Percentiles rank a stretch among this genome's conserved stretches.
Conservation (phyloP, 1,140 invertebrate genomes). For the Heliothis subflexa region DNA sequence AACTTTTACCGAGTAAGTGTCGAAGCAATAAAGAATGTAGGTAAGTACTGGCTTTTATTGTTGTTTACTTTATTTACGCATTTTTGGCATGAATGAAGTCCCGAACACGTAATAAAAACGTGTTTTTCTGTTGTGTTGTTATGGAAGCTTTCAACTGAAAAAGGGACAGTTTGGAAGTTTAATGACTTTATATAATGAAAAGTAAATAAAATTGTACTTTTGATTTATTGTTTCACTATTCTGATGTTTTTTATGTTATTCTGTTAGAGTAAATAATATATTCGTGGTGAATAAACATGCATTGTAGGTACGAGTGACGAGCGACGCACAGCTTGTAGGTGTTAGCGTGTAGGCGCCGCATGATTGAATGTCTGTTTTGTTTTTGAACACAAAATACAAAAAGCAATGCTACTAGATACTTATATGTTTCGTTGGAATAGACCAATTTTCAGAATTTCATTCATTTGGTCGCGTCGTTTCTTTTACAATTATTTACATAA, state of each 20-base stretch:
- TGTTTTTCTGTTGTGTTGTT: constrained; percentile 36
- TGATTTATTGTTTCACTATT: not conserved
- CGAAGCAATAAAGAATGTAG: constrained; percentile 41
- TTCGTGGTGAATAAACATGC: constrained; percentile 1
- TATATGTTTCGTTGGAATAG: too few relatives aligned
- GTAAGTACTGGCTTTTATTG: constrained; percentile 24
- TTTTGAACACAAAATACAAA: not conserved
- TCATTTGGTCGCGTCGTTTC: too few relatives aligned
- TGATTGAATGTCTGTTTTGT: constrained; percentile 27
- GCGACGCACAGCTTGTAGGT: constrained; percentile 1
- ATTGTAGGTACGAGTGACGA: not conserved
- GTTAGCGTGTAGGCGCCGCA: not conserved
- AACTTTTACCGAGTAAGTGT: constrained; percentile 53
- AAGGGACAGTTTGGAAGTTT: constrained; percentile 29
- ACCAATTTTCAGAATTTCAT: too few relatives aligned
- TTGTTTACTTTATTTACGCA: constrained; percentile 41
- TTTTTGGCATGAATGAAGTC: constrained; percentile 30
- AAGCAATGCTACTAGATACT: not conserved
- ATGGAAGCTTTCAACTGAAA: constrained; percentile 30
- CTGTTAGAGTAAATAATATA: not conserved
- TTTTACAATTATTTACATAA: too few relatives aligned
- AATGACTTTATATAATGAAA: not conserved
- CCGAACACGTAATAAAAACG: constrained; percentile 33
- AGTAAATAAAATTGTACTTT: not conserved
- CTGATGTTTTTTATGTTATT: not conserved